Base-by-base conservation (phyloP, 2,113 vertebrate species). In the Scatophagus argus region DNA sequence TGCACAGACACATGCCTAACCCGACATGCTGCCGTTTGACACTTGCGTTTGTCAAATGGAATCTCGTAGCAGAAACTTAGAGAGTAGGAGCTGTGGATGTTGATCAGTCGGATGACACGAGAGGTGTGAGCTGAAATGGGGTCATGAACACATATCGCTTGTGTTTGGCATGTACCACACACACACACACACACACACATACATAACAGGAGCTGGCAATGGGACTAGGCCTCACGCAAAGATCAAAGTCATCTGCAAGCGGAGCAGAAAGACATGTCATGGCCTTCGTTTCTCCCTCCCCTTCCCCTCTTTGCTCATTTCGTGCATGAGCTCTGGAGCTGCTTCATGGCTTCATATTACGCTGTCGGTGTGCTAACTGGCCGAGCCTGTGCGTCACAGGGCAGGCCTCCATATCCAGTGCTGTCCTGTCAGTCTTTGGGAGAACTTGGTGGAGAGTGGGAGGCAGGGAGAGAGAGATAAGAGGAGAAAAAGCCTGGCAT, bases 221-320 rank as follows among this genome's bases (percentile, higher is more conserved):
- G 47, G 36, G 61, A 27, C 72, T 62, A 38, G 61, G 59, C 51
- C 65, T 82, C 80, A 82, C 64, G 70, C 73, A 54, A 74, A 74
- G 90, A 90, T 92, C 85, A 90, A 87, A 91, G 87, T 76, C 82
- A 38, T 58, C 74, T 68, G 59, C 59, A 77, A 78, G 70, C 67
- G 0, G 66, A 85, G 81, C 86, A 74, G 72, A 83, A 81, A 81
- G 74, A 84, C 58, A 58, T 51, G 79, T 70, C 76, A 77, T 67
- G 65, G 59, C 78, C 70, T 78, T 51, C 11, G 1, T 74, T 49
- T 39, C 74, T 52, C 47, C 23, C 56, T 39, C 64, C 8, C 21
- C 36, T 47, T 31, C 34, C 25, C 39, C 47, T 74, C 31, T 59
- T 65, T 68, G 43, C 75, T 77, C 51, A 61, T 49, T 77, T 64